Base-by-base conservation (phyloP, 2,888 invertebrate genomes). In the Acanthosepion lycidas region DNA sequence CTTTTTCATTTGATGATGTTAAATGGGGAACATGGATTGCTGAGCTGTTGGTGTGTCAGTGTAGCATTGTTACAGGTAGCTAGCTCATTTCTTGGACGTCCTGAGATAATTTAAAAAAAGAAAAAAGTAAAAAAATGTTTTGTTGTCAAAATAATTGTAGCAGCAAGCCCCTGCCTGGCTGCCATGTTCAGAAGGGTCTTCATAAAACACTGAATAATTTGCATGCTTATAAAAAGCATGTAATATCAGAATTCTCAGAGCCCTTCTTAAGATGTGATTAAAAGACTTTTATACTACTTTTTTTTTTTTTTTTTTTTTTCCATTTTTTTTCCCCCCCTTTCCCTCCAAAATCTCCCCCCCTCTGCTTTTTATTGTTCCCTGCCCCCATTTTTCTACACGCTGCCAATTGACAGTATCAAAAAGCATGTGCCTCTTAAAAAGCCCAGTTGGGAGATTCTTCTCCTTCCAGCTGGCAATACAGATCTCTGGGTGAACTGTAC, bases 51-150 rank as follows among this genome's bases (percentile, higher is more conserved):
- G 94, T 64, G 94, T 94, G 94, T 94, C 55, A 94, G n/a, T 94
- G 94, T 94, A 94, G 94, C 94, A 94, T 94, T 94, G 94, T 94
- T 94, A 64, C 94, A 59, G 94, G 55, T 94, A 94, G 94, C 94
- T 94, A 94, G 94, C 94, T 94, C 59, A 94, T 64, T 92, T 94
- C 59, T 94, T 59, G 59, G 42, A 94, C 94, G 64, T 94, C 64
- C 94, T 94, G 94, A 94, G 48, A 51, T 94, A 49, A 12, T 51
- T 48, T 23, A 92, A 53, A 33, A 92, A 48, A n/a, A 42, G 23
- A 33, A 92, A 48, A 92, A 92, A 92, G 49, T 20, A 42, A 33
- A 91, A 42, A 91, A 92, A 92, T 42, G 92, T 92, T 93, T 49
- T 93, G 51, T 93, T 93, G 51, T 93, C 20, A 53, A 93, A 93